Conservation (phyloP, 2,797 vertebrate species). For the Lagocephalus sceleratus region DNA sequence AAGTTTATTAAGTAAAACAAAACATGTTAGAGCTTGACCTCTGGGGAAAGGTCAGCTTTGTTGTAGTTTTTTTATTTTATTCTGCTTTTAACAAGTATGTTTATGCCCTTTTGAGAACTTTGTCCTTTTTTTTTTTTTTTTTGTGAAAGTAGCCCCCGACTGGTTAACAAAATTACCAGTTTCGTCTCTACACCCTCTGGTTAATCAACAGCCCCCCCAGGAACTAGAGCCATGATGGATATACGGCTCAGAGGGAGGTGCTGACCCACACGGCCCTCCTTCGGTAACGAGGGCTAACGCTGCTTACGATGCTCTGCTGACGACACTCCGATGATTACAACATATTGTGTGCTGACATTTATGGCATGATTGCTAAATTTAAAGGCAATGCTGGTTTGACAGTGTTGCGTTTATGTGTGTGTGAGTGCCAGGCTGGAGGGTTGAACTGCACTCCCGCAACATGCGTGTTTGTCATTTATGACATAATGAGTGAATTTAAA, state of each 20-base stretch:
- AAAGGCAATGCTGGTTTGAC: constrained; percentile 18
- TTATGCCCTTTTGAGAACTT: background rate
- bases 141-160: background rate
- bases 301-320: constrained; percentile 8
- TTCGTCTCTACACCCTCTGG: constrained; percentile 26
- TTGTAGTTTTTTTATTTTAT: no score
- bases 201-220: constrained; percentile 23
- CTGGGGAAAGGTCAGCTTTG: no score
- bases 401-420: constrained; percentile 1
- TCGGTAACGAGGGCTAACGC: constrained; percentile 39
- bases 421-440: constrained; percentile 23
- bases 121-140: background rate
- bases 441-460: background rate
- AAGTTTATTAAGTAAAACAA: no score
- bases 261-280: constrained; percentile 14
- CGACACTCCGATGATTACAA: background rate
- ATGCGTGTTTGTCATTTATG: constrained; percentile 17
- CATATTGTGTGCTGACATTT: constrained; percentile 22
- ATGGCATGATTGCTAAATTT: constrained; percentile 34
- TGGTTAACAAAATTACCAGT: constrained; percentile 5
- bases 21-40: no score
- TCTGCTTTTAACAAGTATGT: no score
- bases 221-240: constrained; percentile 23
- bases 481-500: constrained; percentile 24
- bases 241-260: constrained; percentile 6